Percentiles rank a stretch among this genome's conserved stretches.
Conservation (phyloP, 1,140 invertebrate genomes). For the Anastatus disparis region DNA sequence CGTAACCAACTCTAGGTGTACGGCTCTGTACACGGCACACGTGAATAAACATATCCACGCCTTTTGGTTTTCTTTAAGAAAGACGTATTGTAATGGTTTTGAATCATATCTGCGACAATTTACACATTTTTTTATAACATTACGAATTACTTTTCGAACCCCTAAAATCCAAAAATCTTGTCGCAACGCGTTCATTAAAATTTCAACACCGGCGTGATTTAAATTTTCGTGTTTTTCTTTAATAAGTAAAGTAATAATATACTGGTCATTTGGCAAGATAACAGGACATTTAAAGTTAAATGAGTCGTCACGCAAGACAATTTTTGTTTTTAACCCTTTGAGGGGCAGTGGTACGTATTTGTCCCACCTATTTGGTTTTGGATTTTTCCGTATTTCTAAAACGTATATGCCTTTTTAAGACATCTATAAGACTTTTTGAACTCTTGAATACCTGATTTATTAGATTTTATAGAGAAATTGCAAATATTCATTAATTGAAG, state of each 20-base stretch:
- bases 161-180: constrained; percentile 33
- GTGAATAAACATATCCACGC: neutral
- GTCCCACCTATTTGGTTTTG: no score
- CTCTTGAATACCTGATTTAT: no score
- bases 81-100: neutral
- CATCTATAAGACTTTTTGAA: no score
- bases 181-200: constrained; percentile 23
- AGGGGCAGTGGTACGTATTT: no score
- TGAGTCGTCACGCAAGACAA: neutral
- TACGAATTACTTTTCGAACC: neutral
- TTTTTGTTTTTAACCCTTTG: no score
- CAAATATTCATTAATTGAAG: no score
- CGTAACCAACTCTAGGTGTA: neutral
- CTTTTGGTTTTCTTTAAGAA: neutral
- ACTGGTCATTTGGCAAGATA: constrained; percentile 35
- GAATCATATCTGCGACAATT: constrained; percentile 8
- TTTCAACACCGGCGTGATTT: neutral
- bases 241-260: neutral
- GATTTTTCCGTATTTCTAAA: no score
- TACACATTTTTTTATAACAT: constrained; percentile 14
- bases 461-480: no score
- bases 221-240: neutral
- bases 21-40: neutral
- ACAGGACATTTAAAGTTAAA: constrained; percentile 24
- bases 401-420: no score